Percentiles rank a stretch among this genome's conserved stretches.
Evolutionary conservation across 1,140 invertebrate genomes (phyloP).

Genomic region (Hypothenemus hampei): DNA sequence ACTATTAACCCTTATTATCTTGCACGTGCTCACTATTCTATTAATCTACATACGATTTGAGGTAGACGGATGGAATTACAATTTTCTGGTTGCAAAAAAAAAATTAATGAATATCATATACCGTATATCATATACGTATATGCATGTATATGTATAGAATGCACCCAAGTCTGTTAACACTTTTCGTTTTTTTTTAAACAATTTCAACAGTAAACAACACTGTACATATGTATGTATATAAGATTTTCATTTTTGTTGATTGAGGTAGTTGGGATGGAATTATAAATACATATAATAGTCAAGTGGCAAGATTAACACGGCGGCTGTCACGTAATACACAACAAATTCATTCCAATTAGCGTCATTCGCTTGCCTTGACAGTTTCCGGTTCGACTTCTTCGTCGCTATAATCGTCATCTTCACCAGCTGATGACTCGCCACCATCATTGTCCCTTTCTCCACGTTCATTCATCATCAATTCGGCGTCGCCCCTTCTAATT

Average conservation of each 20-base stretch:
- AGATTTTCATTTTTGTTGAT: no score
- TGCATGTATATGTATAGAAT: no score
- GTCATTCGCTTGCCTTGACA: constrained; percentile 43
- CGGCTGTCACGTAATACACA: constrained; percentile 20
- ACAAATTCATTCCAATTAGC: constrained; percentile 21
- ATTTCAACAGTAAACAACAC: no score
- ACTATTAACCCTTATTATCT: constrained; percentile 37
- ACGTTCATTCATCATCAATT: constrained; percentile 38
- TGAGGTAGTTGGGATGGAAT: constrained; percentile 48
- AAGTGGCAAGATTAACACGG: constrained; percentile 31
- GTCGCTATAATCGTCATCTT: constrained; percentile 45
- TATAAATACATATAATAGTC: constrained; percentile 17
- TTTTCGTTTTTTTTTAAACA: no score
- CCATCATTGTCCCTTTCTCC: constrained; percentile 38
- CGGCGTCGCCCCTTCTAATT: constrained; percentile 38
- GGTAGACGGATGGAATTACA: constrained; percentile 46
- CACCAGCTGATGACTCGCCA: constrained; percentile 39
- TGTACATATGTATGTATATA: no score
- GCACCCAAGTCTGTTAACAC: no score
- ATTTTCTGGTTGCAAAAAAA: neutral
- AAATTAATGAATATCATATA: no score
- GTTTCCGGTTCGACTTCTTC: constrained; percentile 42
- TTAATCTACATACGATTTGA: no score
- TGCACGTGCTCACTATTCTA: constrained; percentile 30
- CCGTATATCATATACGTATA: no score